Percentiles rank a stretch among this genome's conserved stretches.
Evolutionary conservation across 1,140 invertebrate species (phyloP).

Genomic region (Amyelois transitella): DNA sequence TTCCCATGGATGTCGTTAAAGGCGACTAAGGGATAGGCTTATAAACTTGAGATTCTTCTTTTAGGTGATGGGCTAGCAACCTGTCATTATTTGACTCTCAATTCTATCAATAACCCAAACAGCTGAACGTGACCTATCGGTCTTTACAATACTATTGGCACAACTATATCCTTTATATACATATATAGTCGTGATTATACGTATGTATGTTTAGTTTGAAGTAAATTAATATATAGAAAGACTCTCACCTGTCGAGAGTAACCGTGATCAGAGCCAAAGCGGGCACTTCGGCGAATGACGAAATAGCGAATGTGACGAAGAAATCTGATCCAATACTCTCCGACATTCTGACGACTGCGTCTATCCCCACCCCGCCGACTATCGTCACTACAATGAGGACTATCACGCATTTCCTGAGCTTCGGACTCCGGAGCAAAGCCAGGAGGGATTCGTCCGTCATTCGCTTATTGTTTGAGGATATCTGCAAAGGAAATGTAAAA

Average conservation of each 20-base stretch:
- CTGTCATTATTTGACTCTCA: too few species aligned
- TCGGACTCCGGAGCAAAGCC: not conserved
- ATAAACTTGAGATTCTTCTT: too few species aligned
- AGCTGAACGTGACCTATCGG: too few species aligned
- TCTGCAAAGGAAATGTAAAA: not conserved
- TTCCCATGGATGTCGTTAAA: too few species aligned
- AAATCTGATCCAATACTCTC: conserved; percentile 52
- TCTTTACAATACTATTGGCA: too few species aligned
- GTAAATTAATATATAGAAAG: too few species aligned
- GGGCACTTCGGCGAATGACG: conserved; percentile 43
- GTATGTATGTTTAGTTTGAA: not conserved
- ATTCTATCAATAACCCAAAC: too few species aligned
- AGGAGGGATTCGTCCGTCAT: not conserved
- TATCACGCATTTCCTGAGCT: not conserved
- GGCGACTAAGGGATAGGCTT: too few species aligned
- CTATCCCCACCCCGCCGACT: not conserved
- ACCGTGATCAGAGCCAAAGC: conserved; percentile 30
- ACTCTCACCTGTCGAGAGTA: conserved; percentile 38
- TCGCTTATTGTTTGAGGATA: not conserved
- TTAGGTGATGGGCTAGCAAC: too few species aligned
- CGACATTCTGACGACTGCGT: conserved; percentile 13
- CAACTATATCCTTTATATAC: too few species aligned
- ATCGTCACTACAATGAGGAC: not conserved
- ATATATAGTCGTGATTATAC: too few species aligned
- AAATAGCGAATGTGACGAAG: conserved; percentile 57